phyloP scores from a whole-genome alignment of 2,797 vertebrate species.

The Aplochiton taeniatus region DNA sequence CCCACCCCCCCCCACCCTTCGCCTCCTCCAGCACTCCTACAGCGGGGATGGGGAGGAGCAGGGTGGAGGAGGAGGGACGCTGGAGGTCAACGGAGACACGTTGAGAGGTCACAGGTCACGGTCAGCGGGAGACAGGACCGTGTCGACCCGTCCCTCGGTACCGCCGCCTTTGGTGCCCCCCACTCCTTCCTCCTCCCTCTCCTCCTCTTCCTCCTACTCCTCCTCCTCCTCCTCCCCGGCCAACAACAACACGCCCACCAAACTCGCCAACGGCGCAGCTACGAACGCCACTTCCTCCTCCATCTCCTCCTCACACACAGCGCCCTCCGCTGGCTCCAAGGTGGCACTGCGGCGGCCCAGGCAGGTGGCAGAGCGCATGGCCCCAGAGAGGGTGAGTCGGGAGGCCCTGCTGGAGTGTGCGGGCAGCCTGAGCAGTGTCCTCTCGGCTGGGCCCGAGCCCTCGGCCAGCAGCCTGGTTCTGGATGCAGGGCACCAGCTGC shows the following conservation, averaged over 20 bases:
- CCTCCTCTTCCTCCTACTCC: constrained; percentile 70
- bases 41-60: constrained; percentile 79
- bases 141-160: constrained; percentile 79
- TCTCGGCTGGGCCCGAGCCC: constrained; percentile 77
- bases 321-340: constrained; percentile 76
- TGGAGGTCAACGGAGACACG: constrained; percentile 81
- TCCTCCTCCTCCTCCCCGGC: constrained; percentile 56
- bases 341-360: constrained; percentile 87
- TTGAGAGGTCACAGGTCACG: constrained; percentile 80
- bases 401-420: constrained; percentile 93
- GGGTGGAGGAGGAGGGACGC: constrained; percentile 32
- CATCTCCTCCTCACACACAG: constrained; percentile 42
- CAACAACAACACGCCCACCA: constrained; percentile 72
- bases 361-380: constrained; percentile 85
- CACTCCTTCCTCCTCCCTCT: constrained; percentile 61
- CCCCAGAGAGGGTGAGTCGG: constrained; percentile 91
- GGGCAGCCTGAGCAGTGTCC: constrained; percentile 85
- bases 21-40: constrained; percentile 83
- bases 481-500: constrained; percentile 95
- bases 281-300: constrained; percentile 41
- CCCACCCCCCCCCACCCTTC: constrained; percentile 89
- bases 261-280: constrained; percentile 88
- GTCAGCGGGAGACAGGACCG: constrained; percentile 76
- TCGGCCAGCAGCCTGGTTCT: constrained; percentile 92
- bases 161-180: constrained; percentile 86